Evolutionary conservation across 2,797 vertebrate species (phyloP), one percentile per base, ranked within the genome.

Genomic region (Phaenicophaeus curvirostris): DNA sequence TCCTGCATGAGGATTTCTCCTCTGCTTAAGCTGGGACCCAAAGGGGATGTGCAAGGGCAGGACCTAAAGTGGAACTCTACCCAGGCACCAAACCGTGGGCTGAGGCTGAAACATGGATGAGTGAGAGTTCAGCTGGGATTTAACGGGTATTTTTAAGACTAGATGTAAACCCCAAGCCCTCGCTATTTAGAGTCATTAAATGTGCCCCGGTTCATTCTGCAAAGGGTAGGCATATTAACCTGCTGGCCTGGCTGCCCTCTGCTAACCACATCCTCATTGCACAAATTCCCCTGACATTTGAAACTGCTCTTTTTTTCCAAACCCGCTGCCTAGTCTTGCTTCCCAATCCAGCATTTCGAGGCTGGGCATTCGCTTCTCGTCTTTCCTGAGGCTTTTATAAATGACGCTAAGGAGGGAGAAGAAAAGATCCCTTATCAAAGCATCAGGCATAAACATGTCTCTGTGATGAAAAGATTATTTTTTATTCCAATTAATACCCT

Each of bases 191-290:
- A 84, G 87, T 94, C 67, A 68, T 87, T 95, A 78, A 80, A 72
- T 30, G 67, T 91, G 46, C 72, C 87, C 65, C 1, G 7, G 80
- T 91, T 85, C 92, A 92, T 95, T 79, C 90, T 86, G 83, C 93
- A 95, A 95, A 95, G 90, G 93, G 85, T 77, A 96, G 87, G 89
- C 78, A 85, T 85, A 87, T 95, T 97, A 96, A 97, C 95, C 95
- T 63, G 33, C 71, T 10, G 55, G 87, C 93, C 84, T 23, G 59
- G 75, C 85, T 0, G 74, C 71, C 82, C 92, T 96, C 92, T 37
- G 19, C 84, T 71, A 96, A 91, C 90, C 73, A n/a, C 92, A 93
- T 72, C 84, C 92, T 96, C 93, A 74, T 92, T 89, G 72, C 80
- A 87, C 51, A 25, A 75, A 89, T 88, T 95, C 95, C 90, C 89